Percentiles rank a stretch among this genome's conserved stretches.
phyloP scores from a whole-genome alignment of 1,140 invertebrate species.

The Tribolium castaneum region DNA sequence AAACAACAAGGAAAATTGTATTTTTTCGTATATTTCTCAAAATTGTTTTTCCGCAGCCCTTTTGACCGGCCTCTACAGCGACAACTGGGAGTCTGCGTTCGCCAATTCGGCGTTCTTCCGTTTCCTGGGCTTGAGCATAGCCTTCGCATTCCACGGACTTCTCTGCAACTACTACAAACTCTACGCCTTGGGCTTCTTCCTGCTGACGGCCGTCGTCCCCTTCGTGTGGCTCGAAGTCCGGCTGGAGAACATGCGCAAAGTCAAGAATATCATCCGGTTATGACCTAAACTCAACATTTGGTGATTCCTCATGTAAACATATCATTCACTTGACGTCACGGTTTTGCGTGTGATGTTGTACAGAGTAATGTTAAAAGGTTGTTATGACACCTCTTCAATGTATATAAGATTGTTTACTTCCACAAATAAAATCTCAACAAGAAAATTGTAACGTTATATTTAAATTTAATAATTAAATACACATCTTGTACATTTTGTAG shows the following conservation, averaged over 20 bases:
- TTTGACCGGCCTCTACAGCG: slow-evolving; percentile 63
- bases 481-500: slow-evolving; percentile 22
- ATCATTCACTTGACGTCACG: slow-evolving; percentile 6
- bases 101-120: slow-evolving; percentile 65
- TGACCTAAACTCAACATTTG: slow-evolving; percentile 59
- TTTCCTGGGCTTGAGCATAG: slow-evolving; percentile 63
- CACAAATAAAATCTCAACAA: slow-evolving; percentile 6
- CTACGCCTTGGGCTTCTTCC: slow-evolving; percentile 62
- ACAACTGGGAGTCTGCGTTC: slow-evolving; percentile 65
- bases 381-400: slow-evolving; percentile 49
- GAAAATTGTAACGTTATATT: slow-evolving; percentile 20
- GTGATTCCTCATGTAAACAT: slow-evolving; percentile 47
- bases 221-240: slow-evolving; percentile 63
- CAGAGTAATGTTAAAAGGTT: slow-evolving; percentile 47
- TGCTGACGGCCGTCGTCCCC: slow-evolving; percentile 62
- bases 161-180: slow-evolving; percentile 66
- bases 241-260: slow-evolving; percentile 60
- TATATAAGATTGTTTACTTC: slow-evolving; percentile 16
- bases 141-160: slow-evolving; percentile 63
- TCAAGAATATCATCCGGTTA: slow-evolving; percentile 61
- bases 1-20: too few relatives aligned
- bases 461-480: slow-evolving; percentile 28
- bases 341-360: slow-evolving; percentile 49
- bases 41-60: slow-evolving; percentile 63
- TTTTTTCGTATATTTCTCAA: too few relatives aligned